phyloP scores from a whole-genome alignment of 2,113 vertebrate species.

The Agapornis roseicollis region DNA sequence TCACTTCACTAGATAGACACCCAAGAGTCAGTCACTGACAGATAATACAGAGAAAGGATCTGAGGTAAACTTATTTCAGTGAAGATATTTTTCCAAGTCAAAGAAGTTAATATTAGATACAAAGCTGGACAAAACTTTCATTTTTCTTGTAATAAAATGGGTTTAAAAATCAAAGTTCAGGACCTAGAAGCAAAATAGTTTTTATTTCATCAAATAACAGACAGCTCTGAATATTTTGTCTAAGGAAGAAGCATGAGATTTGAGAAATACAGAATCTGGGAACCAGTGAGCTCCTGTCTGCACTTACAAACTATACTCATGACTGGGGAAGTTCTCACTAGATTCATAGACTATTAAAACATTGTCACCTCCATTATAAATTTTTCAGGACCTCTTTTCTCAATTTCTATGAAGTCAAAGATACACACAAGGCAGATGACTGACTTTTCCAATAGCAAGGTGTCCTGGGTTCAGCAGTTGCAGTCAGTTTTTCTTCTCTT shows the following conservation, averaged over 20 bases:
- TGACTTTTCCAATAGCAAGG: neutral
- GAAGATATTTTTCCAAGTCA: neutral
- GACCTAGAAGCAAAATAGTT: neutral
- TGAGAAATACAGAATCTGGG: neutral
- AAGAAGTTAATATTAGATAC: neutral
- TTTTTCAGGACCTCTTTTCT: neutral
- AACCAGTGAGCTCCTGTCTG: neutral
- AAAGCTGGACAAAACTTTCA: neutral
- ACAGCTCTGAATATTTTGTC: neutral
- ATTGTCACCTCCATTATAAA: neutral
- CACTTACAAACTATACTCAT: neutral
- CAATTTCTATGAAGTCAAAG: neutral
- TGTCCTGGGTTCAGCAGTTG: too few species aligned
- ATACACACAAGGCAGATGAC: neutral
- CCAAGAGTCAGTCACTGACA: neutral
- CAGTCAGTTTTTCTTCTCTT: too few species aligned
- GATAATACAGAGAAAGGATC: neutral
- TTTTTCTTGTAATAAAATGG: neutral
- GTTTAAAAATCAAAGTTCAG: neutral
- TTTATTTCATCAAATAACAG: neutral
- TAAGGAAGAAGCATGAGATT: neutral
- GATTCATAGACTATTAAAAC: neutral
- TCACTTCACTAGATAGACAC: neutral
- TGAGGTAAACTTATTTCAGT: neutral
- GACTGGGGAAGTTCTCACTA: neutral